Base-by-base conservation (phyloP, 2,888 invertebrate species). In the Lucinisca nassula region DNA sequence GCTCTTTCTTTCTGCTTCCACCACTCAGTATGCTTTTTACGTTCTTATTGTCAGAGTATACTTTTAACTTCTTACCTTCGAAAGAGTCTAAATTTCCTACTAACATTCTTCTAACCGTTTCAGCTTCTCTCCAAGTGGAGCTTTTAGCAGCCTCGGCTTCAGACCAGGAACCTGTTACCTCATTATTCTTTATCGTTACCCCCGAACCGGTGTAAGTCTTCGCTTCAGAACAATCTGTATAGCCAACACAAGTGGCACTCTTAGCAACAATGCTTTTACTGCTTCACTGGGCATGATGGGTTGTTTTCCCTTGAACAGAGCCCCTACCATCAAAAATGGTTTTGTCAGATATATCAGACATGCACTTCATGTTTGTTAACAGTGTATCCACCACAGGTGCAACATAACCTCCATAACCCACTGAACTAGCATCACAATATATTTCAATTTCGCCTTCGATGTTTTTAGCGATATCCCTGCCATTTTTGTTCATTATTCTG, bases 101-200 rank as follows among this genome's bases (percentile, higher is more conserved):
- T 4, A 90, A 32, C 0, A 82, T 40, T 55, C 84, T 78, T 49
- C 76, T 58, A 14, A 90, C 82, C 17, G 87, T 79, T 61, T 85
- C 76, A 17, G 88, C 58, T 58, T 89, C 86, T 35, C 87, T 35
- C 88, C 89, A 89, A 12, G 88, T 91, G 30, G 89, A 91, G 61
- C 86, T 89, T 40, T 70, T 45, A 21, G 30, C 73, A 37, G 30
- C 51, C 73, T 89, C 89, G 8, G 37, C 12, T n/a, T 61, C 73
- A 55, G 78, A 77, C 85, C 79, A 87, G 51, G 58, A 79, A 51
- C 85, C 82, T 35, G 45, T 32, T 6, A 88, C 70, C 55, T 55
- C 55, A 55, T 21, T 55, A 4, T 55, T 14, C 14, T 6, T 10
- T 14, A 40, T 40, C n/a, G n/a, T n/a, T n/a, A n/a, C n/a, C n/a